These are phyloP conservation scores for Trissolcus japonicus DNA, from an alignment of 2,888 invertebrate genomes.

Conservation along the genomic window DNA sequence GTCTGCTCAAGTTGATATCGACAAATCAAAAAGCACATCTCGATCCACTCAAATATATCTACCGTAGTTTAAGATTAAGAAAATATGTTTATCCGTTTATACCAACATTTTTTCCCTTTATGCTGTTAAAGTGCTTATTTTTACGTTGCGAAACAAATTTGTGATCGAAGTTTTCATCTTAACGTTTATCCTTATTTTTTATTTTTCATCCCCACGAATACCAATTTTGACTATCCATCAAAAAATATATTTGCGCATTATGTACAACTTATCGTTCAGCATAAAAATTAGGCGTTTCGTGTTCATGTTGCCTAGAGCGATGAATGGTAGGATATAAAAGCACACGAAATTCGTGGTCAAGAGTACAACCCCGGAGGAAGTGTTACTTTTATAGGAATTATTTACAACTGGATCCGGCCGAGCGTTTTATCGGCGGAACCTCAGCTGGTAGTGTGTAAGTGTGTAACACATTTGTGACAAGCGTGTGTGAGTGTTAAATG, in stretches of 20 bases:
- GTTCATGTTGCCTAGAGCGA: background rate
- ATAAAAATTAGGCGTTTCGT: too few relatives aligned
- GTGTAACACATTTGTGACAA: constrained; percentile 20
- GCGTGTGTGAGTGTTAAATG: constrained; percentile 28
- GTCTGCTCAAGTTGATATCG: constrained; percentile 32
- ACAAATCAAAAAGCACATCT: constrained; percentile 53
- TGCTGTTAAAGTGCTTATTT: background rate
- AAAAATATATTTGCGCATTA: too few relatives aligned
- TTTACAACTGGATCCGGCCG: constrained; percentile 19
- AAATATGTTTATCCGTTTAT: constrained; percentile 46
- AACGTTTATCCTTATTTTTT: too few relatives aligned
- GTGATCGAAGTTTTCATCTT: too few relatives aligned
- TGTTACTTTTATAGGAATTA: constrained; percentile 42
- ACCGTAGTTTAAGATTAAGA: constrained; percentile 41
- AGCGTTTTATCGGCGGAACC: constrained; percentile 35
- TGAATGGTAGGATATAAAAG: constrained; percentile 2
- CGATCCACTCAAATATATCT: constrained; percentile 22
- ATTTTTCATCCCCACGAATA: too few relatives aligned
- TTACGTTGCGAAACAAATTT: too few relatives aligned
- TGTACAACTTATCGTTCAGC: too few relatives aligned
- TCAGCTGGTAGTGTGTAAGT: constrained; percentile 8
- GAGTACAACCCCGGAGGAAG: constrained; percentile 5
- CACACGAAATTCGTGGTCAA: background rate
- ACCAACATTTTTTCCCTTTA: constrained; percentile 34
- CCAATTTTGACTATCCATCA: too few relatives aligned